Evolutionary conservation across 2,797 vertebrate genomes (phyloP), one percentile per base, ranked within the genome.

Genomic region (Rhincodon typus): DNA sequence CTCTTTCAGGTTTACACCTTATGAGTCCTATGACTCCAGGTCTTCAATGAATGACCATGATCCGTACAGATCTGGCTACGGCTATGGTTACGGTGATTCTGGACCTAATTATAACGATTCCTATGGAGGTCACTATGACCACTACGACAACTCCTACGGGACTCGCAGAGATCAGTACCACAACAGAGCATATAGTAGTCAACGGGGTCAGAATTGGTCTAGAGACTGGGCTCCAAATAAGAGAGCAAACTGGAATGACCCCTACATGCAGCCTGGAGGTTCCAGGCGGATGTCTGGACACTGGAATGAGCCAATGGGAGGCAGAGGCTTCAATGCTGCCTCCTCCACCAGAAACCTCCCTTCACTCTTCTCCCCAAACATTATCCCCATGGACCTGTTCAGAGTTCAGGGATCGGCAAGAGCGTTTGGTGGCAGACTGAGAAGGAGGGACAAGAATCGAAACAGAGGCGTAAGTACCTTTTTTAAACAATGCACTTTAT

Each of bases 321-420:
- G 98, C 96, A 98, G 98, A 97, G 98, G 98, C 97, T 96, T 96
- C 13, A 97, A 97, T 74, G 97, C 97, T 95, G 97, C 96, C 0
- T 96, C 97, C 67, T 96, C 97, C 94, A 96, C 96, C 96, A 98
- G 98, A 97, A 95, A 95, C 70, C 98, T 99, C 96, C 98, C 98
- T 96, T 99, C 98, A 96, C 99, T 99, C 97, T 98, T 99, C 97
- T 98, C 98, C 97, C 98, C 98, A 97, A 98, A 98, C 97, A 98
- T 99, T 97, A 98, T 98, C 97, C 98, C 98, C 6, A 98, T 99
- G 96, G 97, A 98, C 97, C 98, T 98, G 97, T 99, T 98, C 98
- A 98, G 98, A 96, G 96, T 97, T 96, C 97, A 97, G 96, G 98
- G 98, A 96, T 97, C 98, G 97, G 97, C 72, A 97, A 97, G 96